Base-by-base conservation (phyloP, 2,888 invertebrate species). In the Helobdella robusta region DNA sequence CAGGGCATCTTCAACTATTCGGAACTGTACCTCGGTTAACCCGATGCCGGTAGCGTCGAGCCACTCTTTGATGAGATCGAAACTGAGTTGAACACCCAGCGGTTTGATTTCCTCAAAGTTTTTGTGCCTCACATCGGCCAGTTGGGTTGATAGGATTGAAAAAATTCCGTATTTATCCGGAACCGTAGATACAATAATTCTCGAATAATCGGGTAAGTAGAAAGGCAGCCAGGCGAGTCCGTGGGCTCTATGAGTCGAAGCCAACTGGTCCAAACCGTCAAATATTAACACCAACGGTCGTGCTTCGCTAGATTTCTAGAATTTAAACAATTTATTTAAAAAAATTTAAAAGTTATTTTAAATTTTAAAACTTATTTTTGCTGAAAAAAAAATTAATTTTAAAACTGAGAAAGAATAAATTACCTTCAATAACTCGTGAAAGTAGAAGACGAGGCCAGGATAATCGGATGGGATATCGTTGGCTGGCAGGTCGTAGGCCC, bases 231-330 rank as follows among this genome's bases (percentile, higher is more conserved):
- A 74, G 23, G 68, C 64, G 32, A 74, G 68, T 44, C 69, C 66
- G 66, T 72, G 70, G 18, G 73, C 72, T 8, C 64, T 59, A 59
- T 73, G 69, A 32, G 66, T 62, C 5, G 68, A 48, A 6, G 68
- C 59, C 20, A 74, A 68, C 66, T 74, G 74, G 66, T 74, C 74
- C 20, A 74, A 62, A 2, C 73, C 73, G 64, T 74, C 74, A 20
- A 74, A 48, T 56, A 74, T 60, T 15, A 74, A 54, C 25, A 74
- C 66, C 58, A 74, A 66, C 15, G 72, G 72, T 30, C 67, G 66
- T 2, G 69, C 67, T 8, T 67, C 35, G 8, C 70, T 72, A 5
- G 73, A 70, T 15, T 71, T 48, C 73, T 73, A 69, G 4, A 70
- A 59, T 28, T 23, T 25, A 25, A 1, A 20, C 2, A 62, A 4